Evolutionary conservation across 2,888 invertebrate genomes (phyloP).

Genomic region (Agapostemon virescens): DNA sequence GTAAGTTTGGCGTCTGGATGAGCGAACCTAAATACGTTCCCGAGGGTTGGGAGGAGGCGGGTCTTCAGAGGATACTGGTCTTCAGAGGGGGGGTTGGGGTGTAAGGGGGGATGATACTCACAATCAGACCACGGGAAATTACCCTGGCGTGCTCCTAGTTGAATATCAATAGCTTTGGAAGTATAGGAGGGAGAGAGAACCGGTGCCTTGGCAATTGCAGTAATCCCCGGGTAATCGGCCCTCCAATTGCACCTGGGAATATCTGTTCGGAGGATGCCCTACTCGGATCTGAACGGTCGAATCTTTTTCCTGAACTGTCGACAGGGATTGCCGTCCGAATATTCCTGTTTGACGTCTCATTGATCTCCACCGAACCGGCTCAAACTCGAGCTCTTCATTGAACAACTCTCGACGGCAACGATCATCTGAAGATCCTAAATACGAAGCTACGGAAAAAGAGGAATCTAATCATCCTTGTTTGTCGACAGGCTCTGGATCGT

Average conservation of each 20-base stretch:
- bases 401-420: neutral
- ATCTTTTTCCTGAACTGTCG: slow-evolving; percentile 1
- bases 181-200: slow-evolving; percentile 46
- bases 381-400: neutral
- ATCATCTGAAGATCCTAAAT: neutral
- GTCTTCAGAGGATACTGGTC: slow-evolving; percentile 18
- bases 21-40: slow-evolving; percentile 20
- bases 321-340: slow-evolving; percentile 13
- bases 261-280: slow-evolving; percentile 31
- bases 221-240: slow-evolving; percentile 72
- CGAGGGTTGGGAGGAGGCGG: slow-evolving; percentile 18
- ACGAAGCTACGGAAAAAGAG: neutral
- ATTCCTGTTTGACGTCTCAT: slow-evolving; percentile 7
- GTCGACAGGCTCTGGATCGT: no score
- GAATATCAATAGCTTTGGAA: slow-evolving; percentile 75
- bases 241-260: slow-evolving; percentile 64
- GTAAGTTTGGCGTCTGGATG: slow-evolving; percentile 44
- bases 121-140: slow-evolving; percentile 65
- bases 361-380: neutral
- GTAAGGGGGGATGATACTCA: slow-evolving; percentile 39
- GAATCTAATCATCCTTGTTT: no score
- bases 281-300: slow-evolving; percentile 11
- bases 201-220: slow-evolving; percentile 68
- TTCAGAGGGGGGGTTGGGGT: neutral
- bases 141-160: slow-evolving; percentile 70